Evolutionary conservation across 1,140 invertebrate genomes (phyloP).

Genomic region (Whitmania pigra): DNA sequence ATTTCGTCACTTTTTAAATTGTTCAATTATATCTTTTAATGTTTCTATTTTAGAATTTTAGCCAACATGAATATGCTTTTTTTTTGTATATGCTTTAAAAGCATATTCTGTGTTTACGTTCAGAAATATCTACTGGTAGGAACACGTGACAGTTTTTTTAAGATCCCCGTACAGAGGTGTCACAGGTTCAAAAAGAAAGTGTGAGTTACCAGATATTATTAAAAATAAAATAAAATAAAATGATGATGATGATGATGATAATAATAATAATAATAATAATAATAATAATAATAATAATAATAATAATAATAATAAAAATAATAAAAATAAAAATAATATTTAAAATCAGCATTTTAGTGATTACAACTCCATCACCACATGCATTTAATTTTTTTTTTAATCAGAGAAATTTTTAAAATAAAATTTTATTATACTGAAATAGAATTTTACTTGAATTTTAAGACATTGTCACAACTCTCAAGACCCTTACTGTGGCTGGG

Average conservation of each 20-base stretch:
- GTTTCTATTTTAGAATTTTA: background rate
- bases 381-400: background rate
- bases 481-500: slow-evolving; percentile 90
- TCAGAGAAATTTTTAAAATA: too few species aligned
- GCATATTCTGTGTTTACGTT: slow-evolving; percentile 28
- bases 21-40: background rate
- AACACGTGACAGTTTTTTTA: slow-evolving; percentile 54
- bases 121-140: slow-evolving; percentile 70
- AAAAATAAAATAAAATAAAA: background rate
- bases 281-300: background rate
- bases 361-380: background rate
- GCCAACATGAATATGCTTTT: too few species aligned
- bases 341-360: background rate
- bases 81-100: too few species aligned
- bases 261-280: background rate
- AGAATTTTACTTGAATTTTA: too few species aligned
- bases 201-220: background rate
- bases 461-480: slow-evolving; percentile 64
- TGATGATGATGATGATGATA: background rate
- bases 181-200: slow-evolving; percentile 46
- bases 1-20: too few species aligned
- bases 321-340: too few species aligned
- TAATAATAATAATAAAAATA: background rate
- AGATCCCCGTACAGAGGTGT: slow-evolving; percentile 65
- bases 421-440: too few species aligned